phyloP scores from a whole-genome alignment of 2,797 vertebrate species.

The Nannoperca australis region DNA sequence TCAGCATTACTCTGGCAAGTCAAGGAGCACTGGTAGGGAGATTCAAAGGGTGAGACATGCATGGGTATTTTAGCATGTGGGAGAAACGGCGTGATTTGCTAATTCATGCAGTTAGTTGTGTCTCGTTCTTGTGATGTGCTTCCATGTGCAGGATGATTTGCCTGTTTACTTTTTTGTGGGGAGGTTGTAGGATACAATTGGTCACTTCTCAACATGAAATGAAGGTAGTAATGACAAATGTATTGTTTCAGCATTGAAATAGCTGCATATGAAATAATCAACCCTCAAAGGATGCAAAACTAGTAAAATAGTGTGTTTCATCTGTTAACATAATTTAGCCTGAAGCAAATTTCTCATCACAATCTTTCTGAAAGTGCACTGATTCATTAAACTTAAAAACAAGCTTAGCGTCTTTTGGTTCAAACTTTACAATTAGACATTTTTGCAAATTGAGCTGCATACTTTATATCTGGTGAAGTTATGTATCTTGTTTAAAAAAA shows the following conservation, averaged over 20 bases:
- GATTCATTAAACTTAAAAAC: conserved; percentile 1
- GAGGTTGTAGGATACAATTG: neutral
- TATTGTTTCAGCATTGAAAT: no score
- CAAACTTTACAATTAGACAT: neutral
- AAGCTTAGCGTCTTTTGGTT: neutral
- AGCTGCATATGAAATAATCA: no score
- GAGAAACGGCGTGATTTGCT: conserved; percentile 34
- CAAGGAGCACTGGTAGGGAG: conserved; percentile 54
- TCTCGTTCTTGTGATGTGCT: conserved; percentile 7
- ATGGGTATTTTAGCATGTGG: conserved; percentile 47
- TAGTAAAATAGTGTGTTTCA: neutral
- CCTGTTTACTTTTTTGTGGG: neutral
- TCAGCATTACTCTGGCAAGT: conserved; percentile 71
- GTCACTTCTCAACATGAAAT: neutral
- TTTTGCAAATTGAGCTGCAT: neutral
- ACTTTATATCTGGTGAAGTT: neutral
- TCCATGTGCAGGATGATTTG: no score
- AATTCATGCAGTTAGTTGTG: neutral
- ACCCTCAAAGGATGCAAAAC: conserved; percentile 13
- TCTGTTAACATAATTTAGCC: neutral
- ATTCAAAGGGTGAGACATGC: conserved; percentile 50
- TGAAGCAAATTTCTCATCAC: conserved; percentile 2
- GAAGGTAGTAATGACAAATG: neutral
- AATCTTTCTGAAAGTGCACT: neutral
- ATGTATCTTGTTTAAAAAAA: neutral